phyloP scores from a whole-genome alignment of 1,140 invertebrate species.

The Microplitis demolitor region DNA sequence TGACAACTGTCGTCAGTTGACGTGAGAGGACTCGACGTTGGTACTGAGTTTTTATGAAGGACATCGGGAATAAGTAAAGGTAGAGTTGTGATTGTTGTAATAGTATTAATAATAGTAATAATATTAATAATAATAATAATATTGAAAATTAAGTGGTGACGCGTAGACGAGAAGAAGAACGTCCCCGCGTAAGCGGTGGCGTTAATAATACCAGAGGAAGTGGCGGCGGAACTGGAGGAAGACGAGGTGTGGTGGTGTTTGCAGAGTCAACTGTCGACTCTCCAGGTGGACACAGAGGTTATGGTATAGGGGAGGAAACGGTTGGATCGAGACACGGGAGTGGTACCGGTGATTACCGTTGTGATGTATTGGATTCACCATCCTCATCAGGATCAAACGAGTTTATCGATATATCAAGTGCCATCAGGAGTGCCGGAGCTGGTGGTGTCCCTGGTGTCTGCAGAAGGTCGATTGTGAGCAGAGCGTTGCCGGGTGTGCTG shows the following conservation, averaged over 20 bases:
- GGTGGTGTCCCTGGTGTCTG: background rate
- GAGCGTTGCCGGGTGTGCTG: slow-evolving; percentile 47
- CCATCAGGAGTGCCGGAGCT: background rate
- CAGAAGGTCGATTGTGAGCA: slow-evolving; percentile 47
- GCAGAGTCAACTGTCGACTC: background rate
- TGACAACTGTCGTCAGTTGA: no score
- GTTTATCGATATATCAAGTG: background rate
- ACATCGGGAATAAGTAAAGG: no score
- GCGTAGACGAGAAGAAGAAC: slow-evolving; percentile 31
- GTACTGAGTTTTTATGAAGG: no score
- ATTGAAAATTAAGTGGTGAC: slow-evolving; percentile 24
- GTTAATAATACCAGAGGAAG: no score
- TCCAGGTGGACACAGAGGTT: slow-evolving; percentile 12
- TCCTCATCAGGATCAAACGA: slow-evolving; percentile 32
- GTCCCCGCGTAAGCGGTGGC: slow-evolving; percentile 33
- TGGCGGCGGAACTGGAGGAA: slow-evolving; percentile 7
- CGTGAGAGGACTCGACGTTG: no score
- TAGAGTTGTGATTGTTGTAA: no score
- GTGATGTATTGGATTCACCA: slow-evolving; percentile 53
- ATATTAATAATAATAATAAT: no score
- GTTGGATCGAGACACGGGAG: slow-evolving; percentile 12
- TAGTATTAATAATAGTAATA: no score
- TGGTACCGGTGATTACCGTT: slow-evolving; percentile 8
- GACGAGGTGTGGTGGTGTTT: slow-evolving; percentile 35
- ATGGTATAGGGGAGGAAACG: slow-evolving; percentile 33